A percentile compares a stretch with the other conserved stretches of the same genome.
phyloP scores from a whole-genome alignment of 2,113 vertebrate genomes.

The Cyprinodon brontotheroides region DNA sequence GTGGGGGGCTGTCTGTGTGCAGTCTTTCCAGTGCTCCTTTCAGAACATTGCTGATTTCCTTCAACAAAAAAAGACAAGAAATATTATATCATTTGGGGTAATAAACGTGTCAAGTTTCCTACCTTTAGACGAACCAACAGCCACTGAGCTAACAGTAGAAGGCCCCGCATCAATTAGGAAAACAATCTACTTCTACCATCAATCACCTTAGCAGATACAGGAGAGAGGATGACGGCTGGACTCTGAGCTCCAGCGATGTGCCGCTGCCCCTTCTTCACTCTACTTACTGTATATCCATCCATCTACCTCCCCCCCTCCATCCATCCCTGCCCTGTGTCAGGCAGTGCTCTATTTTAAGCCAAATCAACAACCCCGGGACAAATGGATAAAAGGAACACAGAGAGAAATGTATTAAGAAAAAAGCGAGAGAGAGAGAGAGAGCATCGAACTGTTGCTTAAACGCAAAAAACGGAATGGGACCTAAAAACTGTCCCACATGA shows the following conservation, averaged over 20 bases:
- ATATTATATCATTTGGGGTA: not conserved
- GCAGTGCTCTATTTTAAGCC: constrained; percentile 60
- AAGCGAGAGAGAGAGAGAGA: not conserved
- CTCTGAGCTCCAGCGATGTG: constrained; percentile 6
- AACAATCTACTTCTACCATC: constrained; percentile 37
- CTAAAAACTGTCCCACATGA: constrained; percentile 37
- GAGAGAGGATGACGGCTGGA: constrained; percentile 25
- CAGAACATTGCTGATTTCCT: constrained; percentile 58
- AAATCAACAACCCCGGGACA: constrained; percentile 46
- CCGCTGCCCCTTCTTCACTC: constrained; percentile 40
- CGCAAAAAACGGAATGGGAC: constrained; percentile 10
- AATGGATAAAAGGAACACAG: not conserved
- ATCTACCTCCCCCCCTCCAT: constrained; percentile 25
- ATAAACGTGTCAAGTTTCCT: not conserved
- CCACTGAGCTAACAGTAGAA: not conserved
- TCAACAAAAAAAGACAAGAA: constrained; percentile 1
- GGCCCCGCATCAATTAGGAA: constrained; percentile 41
- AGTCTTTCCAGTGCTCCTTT: constrained; percentile 54
- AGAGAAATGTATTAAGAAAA: not conserved
- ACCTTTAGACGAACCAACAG: constrained; percentile 1
- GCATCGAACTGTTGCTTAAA: constrained; percentile 33
- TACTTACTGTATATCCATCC: constrained; percentile 38
- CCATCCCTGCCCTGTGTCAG: constrained; percentile 34
- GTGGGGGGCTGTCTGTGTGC: constrained; percentile 20
- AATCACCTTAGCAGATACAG: constrained; percentile 56